Base-by-base conservation (phyloP, 2,888 invertebrate species). In the Calameuta idolon region DNA sequence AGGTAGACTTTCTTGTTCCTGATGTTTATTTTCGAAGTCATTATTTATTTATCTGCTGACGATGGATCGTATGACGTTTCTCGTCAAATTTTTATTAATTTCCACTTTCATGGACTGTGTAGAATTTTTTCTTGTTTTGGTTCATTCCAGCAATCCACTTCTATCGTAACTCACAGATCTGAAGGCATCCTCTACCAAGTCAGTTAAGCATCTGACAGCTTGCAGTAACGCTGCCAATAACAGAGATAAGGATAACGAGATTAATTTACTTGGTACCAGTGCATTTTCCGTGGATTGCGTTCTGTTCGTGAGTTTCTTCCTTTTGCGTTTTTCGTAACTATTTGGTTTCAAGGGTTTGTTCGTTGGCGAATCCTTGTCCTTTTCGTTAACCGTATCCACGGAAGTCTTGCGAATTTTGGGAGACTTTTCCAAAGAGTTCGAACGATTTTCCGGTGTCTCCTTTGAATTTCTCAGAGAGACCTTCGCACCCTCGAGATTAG, bases 191-290 rank as follows among this genome's bases (percentile, higher is more conserved):
- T 94, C 94, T 84, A 94, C 92, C 86, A 94, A 93, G 89, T 94
- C 93, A 73, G 94, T 94, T 85, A 94, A 93, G 89, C 94, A 94
- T 80, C 94, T 93, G 90, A 94, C 93, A 82, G 94, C 94, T 89
- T 94, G 94, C 68, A 94, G 86, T 85, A 94, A 88, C 37, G 94
- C 94, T 33, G 94, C 94, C 74, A 94, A 92, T 30, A 94, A 90
- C 82, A 94, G 92, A 74, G 94, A 94, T 68, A 94, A 88, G 33
- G 94, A 94, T 77, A 94, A 89, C 82, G 94, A 94, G 75, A 94
- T 93, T 84, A 94, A 88, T 89, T 92, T 92, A 81, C 93, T 94
- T 75, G 93, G 88, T 76, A 90, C 84, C 1, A 90, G 37, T 55
- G 88, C 88, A 69, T 87, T 87, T 31, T 89, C 88, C 11, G 81